Evolutionary conservation across 1,140 invertebrate species (phyloP).

Genomic region (Lucilia sericata): DNA sequence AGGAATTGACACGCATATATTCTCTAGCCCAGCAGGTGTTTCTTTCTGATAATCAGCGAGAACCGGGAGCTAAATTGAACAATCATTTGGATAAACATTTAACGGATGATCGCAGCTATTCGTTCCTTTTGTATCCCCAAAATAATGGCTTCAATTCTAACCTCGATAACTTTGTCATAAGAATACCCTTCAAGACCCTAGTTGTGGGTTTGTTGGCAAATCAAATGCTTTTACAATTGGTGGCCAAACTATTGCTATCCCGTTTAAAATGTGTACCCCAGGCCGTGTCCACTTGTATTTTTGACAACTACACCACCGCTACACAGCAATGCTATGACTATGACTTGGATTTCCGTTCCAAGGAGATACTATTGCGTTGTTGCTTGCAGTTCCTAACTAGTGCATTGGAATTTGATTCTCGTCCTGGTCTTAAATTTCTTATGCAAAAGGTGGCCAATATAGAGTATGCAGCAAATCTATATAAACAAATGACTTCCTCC

Average conservation of each 20-base stretch:
- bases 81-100: slow-evolving; percentile 62
- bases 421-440: slow-evolving; percentile 92
- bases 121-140: slow-evolving; percentile 88
- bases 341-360: slow-evolving; percentile 70
- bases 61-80: slow-evolving; percentile 51
- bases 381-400: slow-evolving; percentile 84
- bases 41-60: slow-evolving; percentile 70
- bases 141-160: slow-evolving; percentile 79
- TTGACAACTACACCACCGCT: slow-evolving; percentile 66
- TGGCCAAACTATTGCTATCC: slow-evolving; percentile 86
- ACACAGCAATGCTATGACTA: slow-evolving; percentile 71
- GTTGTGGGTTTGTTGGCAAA: slow-evolving; percentile 90
- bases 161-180: slow-evolving; percentile 82
- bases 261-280: slow-evolving; percentile 69
- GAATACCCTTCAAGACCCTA: slow-evolving; percentile 87
- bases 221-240: slow-evolving; percentile 90
- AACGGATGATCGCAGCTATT: slow-evolving; percentile 85
- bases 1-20: slow-evolving; percentile 84
- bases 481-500: slow-evolving; percentile 90
- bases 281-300: slow-evolving; percentile 66
- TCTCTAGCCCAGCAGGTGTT: slow-evolving; percentile 88
- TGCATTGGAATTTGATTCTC: slow-evolving; percentile 86
- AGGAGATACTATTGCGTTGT: slow-evolving; percentile 77
- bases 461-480: slow-evolving; percentile 89
- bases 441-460: slow-evolving; percentile 92